Evolutionary conservation across 2,797 vertebrate genomes (phyloP), one percentile per base, ranked within the genome.

Genomic region (Discoglossus pictus): DNA sequence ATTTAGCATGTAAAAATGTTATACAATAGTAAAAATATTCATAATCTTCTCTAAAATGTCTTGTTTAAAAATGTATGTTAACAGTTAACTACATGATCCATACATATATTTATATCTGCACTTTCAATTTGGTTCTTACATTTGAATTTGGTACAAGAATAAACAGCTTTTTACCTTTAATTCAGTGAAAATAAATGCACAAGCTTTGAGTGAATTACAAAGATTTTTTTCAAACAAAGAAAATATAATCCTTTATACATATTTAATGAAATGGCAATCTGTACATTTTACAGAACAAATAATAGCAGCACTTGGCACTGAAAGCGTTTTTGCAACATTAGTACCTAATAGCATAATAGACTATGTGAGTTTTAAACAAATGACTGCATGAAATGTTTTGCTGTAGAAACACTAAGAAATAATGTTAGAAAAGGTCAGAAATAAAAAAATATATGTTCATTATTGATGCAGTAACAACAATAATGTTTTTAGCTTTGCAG

Each of bases 361-460:
- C 12, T 46, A 20, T 81, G 65, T 70, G 65, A 77, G 79, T 83
- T 76, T 77, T 60, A 79, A 68, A 65, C 73, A 82, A 74, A 72
- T n/a, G 60, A 55, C 61, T 73, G 74, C 80, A 73, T 65, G 74
- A 0, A 0, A 48, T 73, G 65, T n/a, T 74, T 47, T 46, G 61
- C 75, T 80, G 66, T 80, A 65, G 73, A 66, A 73, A 38, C 73
- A 74, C 66, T 62, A 75, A 0, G 51, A 80, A 84, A 84, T 79
- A 83, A 74, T 21, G 40, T 79, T 80, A 78, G 66, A 80, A 52
- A 7, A 79, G 79, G 78, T 84, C 82, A 80, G 46, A 69, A 79
- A 77, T 79, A 78, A 75, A 73, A 74, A 72, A 56, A n/a, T n/a
- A n/a, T n/a, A n/a, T 62, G 80, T 86, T 86, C 83, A 84, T 82